These are phyloP conservation scores for Willisornis vidua DNA, from an alignment of 2,113 vertebrate genomes.

Conservation along the genomic window DNA sequence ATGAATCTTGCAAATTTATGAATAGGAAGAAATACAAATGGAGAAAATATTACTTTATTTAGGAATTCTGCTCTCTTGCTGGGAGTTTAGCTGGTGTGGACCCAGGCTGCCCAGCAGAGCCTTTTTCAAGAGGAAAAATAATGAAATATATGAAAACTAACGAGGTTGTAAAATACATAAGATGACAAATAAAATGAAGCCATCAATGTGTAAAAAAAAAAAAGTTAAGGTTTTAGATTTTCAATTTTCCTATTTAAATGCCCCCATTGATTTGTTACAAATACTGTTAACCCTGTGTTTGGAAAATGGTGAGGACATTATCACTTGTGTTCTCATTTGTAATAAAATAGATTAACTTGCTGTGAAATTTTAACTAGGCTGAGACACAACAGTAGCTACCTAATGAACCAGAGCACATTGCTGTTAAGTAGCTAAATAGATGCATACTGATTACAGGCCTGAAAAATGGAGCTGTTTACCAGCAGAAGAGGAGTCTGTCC, in stretches of 20 bases:
- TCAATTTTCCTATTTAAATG: conserved; percentile 70
- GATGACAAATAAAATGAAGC: conserved; percentile 69
- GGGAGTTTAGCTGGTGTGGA: not conserved
- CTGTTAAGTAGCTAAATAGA: conserved; percentile 82
- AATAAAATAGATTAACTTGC: conserved; percentile 83
- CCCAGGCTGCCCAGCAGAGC: not conserved
- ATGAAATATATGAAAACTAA: conserved; percentile 11
- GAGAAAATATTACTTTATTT: not conserved
- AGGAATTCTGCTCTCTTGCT: not conserved
- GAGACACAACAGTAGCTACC: conserved; percentile 81
- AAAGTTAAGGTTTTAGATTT: conserved; percentile 55
- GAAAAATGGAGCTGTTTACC: conserved; percentile 78
- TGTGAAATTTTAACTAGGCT: conserved; percentile 81
- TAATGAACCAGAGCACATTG: conserved; percentile 81
- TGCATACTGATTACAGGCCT: conserved; percentile 78
- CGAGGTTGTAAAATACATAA: conserved; percentile 57
- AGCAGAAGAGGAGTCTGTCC: conserved; percentile 48
- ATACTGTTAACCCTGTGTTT: conserved; percentile 79
- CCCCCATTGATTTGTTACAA: conserved; percentile 73
- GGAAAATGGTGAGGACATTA: conserved; percentile 74
- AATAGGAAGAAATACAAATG: not conserved
- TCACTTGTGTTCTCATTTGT: conserved; percentile 81
- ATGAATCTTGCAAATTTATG: not conserved
- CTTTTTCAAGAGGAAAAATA: not conserved
- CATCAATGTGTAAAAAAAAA: conserved; percentile 55